Evolutionary conservation across 2,797 vertebrate species (phyloP).

Genomic region (Momotus momota): DNA sequence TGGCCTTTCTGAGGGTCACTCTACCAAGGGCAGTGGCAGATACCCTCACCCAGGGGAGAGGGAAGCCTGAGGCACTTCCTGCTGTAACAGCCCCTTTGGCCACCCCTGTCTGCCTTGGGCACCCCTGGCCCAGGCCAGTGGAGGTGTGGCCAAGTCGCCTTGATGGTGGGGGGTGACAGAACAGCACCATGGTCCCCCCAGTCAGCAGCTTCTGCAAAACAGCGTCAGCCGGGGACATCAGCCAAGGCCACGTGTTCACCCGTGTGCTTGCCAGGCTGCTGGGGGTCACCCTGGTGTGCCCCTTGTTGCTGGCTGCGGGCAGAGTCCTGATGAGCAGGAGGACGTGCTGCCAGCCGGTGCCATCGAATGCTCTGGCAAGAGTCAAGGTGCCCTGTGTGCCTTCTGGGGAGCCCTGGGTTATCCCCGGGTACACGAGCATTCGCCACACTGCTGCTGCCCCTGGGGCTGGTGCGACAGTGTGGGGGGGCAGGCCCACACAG

Average conservation of each 20-base stretch:
- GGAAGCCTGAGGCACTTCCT: neutral
- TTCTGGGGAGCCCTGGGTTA: neutral
- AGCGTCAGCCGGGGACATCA: constrained; percentile 4
- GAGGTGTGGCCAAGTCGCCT: neutral
- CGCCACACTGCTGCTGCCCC: neutral
- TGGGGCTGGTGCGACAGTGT: neutral
- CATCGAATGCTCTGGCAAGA: neutral
- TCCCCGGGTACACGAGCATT: neutral
- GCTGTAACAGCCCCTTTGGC: neutral
- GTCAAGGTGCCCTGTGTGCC: constrained; percentile 36
- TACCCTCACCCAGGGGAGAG: neutral
- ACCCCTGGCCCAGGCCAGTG: neutral
- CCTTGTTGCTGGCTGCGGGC: neutral
- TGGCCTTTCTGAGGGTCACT: neutral
- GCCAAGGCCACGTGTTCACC: constrained; percentile 28
- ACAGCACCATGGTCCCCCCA: neutral
- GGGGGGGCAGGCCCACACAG: neutral
- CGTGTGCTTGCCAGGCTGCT: neutral
- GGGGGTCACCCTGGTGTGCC: constrained; percentile 61
- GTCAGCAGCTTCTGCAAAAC: neutral
- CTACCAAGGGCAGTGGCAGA: neutral
- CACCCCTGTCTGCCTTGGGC: neutral
- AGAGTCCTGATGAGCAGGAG: neutral
- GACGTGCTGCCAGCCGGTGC: neutral
- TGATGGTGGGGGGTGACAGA: neutral